phyloP scores from a whole-genome alignment of 2,113 vertebrate genomes.

The Campylorhamphus procurvoides region DNA sequence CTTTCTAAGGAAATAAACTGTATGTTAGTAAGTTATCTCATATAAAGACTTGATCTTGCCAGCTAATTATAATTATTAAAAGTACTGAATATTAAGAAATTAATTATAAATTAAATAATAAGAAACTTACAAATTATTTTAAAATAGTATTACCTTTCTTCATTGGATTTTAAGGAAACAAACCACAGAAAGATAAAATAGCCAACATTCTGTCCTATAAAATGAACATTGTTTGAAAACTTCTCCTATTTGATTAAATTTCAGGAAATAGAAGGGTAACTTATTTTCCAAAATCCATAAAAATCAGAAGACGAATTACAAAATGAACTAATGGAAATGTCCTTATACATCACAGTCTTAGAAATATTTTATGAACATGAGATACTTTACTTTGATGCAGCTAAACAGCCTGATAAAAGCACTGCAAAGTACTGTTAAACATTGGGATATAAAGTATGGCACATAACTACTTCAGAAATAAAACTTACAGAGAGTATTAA shows the following conservation, averaged over 20 bases:
- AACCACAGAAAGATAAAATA: not conserved
- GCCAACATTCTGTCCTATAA: not conserved
- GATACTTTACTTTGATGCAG: not conserved
- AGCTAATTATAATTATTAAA: not conserved
- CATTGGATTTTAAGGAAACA: not conserved
- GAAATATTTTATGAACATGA: not conserved
- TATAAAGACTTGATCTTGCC: not conserved
- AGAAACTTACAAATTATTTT: not conserved
- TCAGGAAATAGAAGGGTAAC: not conserved
- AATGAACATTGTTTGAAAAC: not conserved
- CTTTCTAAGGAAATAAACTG: not conserved
- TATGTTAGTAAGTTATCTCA: not conserved
- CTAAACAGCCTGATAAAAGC: not conserved
- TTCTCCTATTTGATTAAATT: not conserved
- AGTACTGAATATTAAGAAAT: not conserved
- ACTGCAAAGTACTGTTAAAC: not conserved
- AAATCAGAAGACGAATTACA: not conserved
- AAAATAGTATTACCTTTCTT: not conserved
- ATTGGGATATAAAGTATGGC: not conserved
- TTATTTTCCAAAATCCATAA: not conserved
- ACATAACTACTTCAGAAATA: not conserved
- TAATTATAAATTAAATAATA: not conserved
- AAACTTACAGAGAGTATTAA: not conserved
- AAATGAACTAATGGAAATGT: not conserved
- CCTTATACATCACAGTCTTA: not conserved